These are phyloP conservation scores for Plutella xylostella DNA, from an alignment of 2,888 invertebrate genomes.

Conservation along the genomic window DNA sequence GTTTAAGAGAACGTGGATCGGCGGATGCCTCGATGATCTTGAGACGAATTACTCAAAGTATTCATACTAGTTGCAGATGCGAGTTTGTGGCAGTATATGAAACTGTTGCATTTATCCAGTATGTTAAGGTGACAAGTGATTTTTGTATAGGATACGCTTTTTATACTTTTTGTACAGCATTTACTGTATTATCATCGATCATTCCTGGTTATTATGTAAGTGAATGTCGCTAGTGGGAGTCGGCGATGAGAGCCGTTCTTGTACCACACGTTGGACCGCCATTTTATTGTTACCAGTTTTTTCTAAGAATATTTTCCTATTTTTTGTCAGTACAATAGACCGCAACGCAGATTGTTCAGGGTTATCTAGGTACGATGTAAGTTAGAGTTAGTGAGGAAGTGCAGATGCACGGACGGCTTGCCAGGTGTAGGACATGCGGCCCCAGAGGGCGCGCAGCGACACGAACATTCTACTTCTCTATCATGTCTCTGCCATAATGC, in stretches of 20 bases:
- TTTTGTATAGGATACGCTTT: conserved; percentile 57
- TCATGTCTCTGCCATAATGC: conserved; percentile 68
- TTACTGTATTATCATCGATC: conserved; percentile 36
- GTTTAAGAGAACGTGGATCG: conserved; percentile 25
- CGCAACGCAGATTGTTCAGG: no score
- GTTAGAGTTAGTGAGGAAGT: no score
- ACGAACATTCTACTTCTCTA: no score
- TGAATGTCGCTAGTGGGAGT: conserved; percentile 23
- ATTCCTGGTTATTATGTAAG: conserved; percentile 44
- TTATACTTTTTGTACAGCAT: conserved; percentile 54
- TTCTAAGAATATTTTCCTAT: conserved; percentile 5
- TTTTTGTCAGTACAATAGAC: conserved; percentile 1
- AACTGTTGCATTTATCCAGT: conserved; percentile 61
- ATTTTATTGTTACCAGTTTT: conserved; percentile 8
- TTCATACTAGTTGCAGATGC: conserved; percentile 37
- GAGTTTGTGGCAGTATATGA: conserved; percentile 36
- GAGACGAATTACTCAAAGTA: conserved; percentile 46
- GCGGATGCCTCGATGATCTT: conserved; percentile 30
- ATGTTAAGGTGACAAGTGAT: conserved; percentile 50
- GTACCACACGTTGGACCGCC: conserved; percentile 3
- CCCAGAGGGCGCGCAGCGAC: no score
- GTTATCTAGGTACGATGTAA: no score
- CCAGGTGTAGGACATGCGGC: no score
- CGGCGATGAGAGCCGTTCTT: no score
- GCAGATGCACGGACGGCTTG: neutral